Evolutionary conservation across 2,888 invertebrate species (phyloP).

Genomic region (Polyommatus iphigenia): DNA sequence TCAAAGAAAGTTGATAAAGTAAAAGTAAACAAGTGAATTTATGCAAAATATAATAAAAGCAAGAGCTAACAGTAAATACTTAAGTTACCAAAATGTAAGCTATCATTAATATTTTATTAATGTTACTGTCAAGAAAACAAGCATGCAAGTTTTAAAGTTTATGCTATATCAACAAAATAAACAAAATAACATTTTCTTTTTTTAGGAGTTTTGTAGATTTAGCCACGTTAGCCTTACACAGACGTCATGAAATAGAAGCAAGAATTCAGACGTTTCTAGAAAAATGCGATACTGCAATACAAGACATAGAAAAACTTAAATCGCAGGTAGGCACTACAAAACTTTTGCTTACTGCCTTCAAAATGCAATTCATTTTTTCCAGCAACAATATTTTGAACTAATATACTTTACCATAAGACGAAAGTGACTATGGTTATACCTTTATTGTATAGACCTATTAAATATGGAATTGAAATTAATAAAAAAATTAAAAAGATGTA

Average conservation of each 20-base stretch:
- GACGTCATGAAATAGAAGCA: slow-evolving; percentile 65
- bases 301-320: slow-evolving; percentile 62
- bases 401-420: neutral
- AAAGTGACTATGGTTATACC: neutral
- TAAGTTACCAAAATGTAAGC: neutral
- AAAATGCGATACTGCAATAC: slow-evolving; percentile 65
- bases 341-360: neutral
- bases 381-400: neutral
- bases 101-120: neutral
- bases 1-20: neutral
- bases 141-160: slow-evolving; percentile 12
- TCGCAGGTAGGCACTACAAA: slow-evolving; percentile 53
- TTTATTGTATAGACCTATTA: neutral
- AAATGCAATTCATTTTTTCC: neutral
- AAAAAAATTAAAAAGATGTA: too few species aligned
- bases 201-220: slow-evolving; percentile 71
- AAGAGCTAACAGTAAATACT: neutral
- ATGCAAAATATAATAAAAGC: neutral
- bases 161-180: neutral
- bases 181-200: slow-evolving; percentile 42
- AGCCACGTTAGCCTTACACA: slow-evolving; percentile 63
- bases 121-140: neutral
- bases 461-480: too few species aligned
- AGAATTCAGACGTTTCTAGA: slow-evolving; percentile 57
- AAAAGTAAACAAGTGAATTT: slow-evolving; percentile 7